These are phyloP conservation scores for Thymelicus sylvestris DNA, from an alignment of 2,888 invertebrate genomes.

Conservation along the genomic window DNA sequence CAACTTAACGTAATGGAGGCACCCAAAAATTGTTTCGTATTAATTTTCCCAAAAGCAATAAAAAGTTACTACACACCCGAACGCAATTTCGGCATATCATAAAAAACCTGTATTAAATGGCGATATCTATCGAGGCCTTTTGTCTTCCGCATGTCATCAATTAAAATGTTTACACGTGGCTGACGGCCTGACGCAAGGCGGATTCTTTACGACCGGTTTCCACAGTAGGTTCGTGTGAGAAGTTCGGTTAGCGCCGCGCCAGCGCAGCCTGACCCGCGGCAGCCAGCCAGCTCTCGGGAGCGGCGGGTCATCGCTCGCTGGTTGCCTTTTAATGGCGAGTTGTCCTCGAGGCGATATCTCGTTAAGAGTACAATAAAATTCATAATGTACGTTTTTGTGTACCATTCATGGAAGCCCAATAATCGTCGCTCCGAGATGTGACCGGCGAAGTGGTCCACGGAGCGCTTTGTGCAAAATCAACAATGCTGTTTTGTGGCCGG, in stretches of 20 bases:
- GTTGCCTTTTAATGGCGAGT: conserved; percentile 61
- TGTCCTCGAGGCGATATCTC: conserved; percentile 77
- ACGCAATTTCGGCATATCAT: conserved; percentile 38
- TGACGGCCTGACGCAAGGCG: conserved; percentile 77
- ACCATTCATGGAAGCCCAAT: conserved; percentile 70
- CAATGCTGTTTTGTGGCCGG: conserved; percentile 34
- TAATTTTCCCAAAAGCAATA: conserved; percentile 10
- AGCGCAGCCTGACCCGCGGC: conserved; percentile 44
- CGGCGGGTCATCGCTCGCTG: conserved; percentile 54
- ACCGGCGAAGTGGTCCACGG: conserved; percentile 33
- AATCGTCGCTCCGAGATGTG: conserved; percentile 46
- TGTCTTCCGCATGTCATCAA: conserved; percentile 81
- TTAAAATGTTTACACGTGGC: conserved; percentile 82
- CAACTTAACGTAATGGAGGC: neutral
- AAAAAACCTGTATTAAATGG: conserved; percentile 58
- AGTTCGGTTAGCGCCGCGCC: conserved; percentile 70
- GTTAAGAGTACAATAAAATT: conserved; percentile 73
- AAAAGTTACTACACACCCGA: conserved; percentile 17
- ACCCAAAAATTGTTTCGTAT: neutral
- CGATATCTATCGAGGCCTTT: conserved; percentile 67
- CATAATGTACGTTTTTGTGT: conserved; percentile 73
- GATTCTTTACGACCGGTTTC: conserved; percentile 75
- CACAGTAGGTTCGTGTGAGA: conserved; percentile 73
- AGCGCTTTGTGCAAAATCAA: conserved; percentile 41
- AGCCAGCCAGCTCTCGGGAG: conserved; percentile 12